Conservation (phyloP, 2,888 invertebrate genomes). For the Panzeria rudis region DNA sequence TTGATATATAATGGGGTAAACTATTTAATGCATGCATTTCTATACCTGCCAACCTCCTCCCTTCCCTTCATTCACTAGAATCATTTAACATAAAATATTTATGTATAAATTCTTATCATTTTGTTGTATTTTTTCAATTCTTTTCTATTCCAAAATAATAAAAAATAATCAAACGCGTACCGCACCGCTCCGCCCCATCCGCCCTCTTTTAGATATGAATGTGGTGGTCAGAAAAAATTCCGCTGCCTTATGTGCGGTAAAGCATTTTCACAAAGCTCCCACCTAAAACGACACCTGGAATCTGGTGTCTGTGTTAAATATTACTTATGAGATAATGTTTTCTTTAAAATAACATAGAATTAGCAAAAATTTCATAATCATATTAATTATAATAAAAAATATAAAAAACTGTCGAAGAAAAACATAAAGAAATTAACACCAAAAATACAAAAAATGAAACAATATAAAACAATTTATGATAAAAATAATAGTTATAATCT, state of each 20-base stretch:
- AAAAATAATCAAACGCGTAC: conserved; percentile 1
- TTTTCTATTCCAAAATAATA: conserved; percentile 36
- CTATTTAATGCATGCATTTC: not conserved
- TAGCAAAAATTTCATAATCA: conserved; percentile 76
- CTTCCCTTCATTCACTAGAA: conserved; percentile 4
- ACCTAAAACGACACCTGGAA: conserved; percentile 86
- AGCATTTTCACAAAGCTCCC: conserved; percentile 89
- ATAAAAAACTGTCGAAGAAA: conserved; percentile 48
- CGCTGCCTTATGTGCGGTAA: conserved; percentile 87
- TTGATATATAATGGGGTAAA: not conserved
- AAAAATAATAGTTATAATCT: conserved; percentile 40
- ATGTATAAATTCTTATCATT: conserved; percentile 21
- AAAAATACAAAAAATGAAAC: conserved; percentile 70
- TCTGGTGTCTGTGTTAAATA: conserved; percentile 84
- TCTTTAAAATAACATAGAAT: conserved; percentile 84
- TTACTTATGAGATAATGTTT: conserved; percentile 84
- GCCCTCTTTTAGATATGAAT: conserved; percentile 86
- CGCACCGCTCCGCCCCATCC: not conserved
- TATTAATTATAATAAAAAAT: conserved; percentile 44
- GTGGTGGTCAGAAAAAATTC: conserved; percentile 88
- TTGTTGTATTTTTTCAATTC: conserved; percentile 49
- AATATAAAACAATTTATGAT: conserved; percentile 63
- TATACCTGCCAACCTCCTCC: not conserved
- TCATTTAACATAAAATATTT: conserved; percentile 26
- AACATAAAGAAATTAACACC: conserved; percentile 71